Percentiles rank a stretch among this genome's conserved stretches.
Evolutionary conservation across 2,888 invertebrate genomes (phyloP).

Genomic region (Trachelus troglodyta): DNA sequence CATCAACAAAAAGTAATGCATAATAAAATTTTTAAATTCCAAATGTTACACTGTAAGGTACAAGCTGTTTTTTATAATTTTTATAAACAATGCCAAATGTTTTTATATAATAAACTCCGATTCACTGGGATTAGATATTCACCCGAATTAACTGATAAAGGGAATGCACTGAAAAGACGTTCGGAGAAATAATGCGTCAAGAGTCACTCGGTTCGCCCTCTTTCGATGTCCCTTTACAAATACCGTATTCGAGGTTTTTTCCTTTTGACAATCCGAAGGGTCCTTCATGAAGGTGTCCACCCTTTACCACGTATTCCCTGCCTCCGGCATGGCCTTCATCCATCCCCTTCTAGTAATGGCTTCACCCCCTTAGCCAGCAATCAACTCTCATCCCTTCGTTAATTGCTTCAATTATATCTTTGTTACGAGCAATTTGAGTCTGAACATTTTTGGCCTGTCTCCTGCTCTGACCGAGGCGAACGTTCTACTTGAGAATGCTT

Average conservation of each 20-base stretch:
- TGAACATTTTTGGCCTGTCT: slow-evolving; percentile 32
- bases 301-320: slow-evolving; percentile 31
- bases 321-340: slow-evolving; percentile 20
- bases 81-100: not conserved
- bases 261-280: slow-evolving; percentile 42
- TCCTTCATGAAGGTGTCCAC: slow-evolving; percentile 42
- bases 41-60: too few relatives aligned
- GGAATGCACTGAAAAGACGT: slow-evolving; percentile 34
- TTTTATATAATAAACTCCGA: not conserved
- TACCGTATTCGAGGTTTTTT: slow-evolving; percentile 44
- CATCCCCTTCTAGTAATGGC: slow-evolving; percentile 17
- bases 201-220: slow-evolving; percentile 35
- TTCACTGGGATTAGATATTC: not conserved
- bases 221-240: slow-evolving; percentile 31
- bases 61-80: too few relatives aligned
- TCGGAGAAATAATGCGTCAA: slow-evolving; percentile 50
- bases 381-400: slow-evolving; percentile 33
- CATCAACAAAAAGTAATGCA: not conserved
- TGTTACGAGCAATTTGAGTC: slow-evolving; percentile 49
- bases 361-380: slow-evolving; percentile 21
- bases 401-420: slow-evolving; percentile 54
- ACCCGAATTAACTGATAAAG: not conserved
- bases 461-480: not conserved
- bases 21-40: too few relatives aligned
- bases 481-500: not conserved